Evolutionary conservation across 2,113 vertebrate species (phyloP).

Genomic region (Lepisosteus osseus): DNA sequence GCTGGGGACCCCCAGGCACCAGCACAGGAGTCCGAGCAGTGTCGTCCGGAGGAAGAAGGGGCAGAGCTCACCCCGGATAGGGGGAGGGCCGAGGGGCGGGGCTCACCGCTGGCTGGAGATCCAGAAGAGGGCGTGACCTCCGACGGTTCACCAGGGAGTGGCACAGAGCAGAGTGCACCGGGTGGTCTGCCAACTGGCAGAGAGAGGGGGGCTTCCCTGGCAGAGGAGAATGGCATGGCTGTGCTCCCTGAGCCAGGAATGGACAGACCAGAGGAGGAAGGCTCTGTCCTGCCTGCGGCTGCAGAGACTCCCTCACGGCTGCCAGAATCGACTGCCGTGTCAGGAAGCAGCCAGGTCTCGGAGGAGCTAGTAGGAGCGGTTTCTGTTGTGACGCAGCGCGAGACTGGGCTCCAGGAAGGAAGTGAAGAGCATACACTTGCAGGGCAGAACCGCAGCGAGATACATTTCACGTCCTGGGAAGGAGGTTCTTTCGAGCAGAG

Average conservation of each 20-base stretch:
- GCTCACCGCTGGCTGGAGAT: constrained; percentile 42
- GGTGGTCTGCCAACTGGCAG: neutral
- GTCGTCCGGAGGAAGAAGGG: constrained; percentile 57
- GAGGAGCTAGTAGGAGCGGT: too few species aligned
- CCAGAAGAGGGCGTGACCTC: neutral
- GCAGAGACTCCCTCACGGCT: constrained; percentile 19
- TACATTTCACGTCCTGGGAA: constrained; percentile 62
- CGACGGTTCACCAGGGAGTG: constrained; percentile 22
- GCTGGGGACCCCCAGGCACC: constrained; percentile 22
- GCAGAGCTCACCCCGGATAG: constrained; percentile 50
- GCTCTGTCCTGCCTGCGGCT: constrained; percentile 47
- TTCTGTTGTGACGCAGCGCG: constrained; percentile 53
- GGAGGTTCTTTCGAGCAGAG: constrained; percentile 54
- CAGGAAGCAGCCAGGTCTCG: too few species aligned
- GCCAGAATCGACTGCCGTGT: too few species aligned
- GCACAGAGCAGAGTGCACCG: constrained; percentile 17
- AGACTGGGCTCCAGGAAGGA: constrained; percentile 66
- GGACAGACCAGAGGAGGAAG: constrained; percentile 49
- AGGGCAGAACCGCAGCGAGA: constrained; percentile 51
- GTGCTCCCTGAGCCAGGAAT: constrained; percentile 32
- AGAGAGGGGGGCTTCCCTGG: neutral
- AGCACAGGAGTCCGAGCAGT: constrained; percentile 51
- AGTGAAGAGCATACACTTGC: constrained; percentile 60
- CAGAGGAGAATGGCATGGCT: constrained; percentile 16
- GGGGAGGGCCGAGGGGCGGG: constrained; percentile 44